These are phyloP conservation scores for Chrysopa pallens DNA, from an alignment of 1,140 invertebrate genomes.

Conservation along the genomic window DNA sequence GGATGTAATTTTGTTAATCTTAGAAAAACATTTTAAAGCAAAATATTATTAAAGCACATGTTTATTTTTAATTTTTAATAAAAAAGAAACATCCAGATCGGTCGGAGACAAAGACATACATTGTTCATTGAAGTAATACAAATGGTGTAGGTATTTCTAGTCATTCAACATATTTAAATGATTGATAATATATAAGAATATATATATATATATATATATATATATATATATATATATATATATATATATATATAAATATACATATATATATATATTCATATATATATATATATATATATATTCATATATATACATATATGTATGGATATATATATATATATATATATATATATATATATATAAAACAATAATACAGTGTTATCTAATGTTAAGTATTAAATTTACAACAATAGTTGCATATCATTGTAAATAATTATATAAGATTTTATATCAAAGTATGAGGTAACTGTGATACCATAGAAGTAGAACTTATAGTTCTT, in stretches of 20 bases:
- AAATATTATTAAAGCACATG: background rate
- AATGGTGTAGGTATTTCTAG: background rate
- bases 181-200: background rate
- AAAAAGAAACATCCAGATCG: too few relatives aligned
- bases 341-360: background rate
- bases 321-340: background rate
- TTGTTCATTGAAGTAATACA: background rate
- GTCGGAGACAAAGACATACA: background rate
- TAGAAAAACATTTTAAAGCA: background rate
- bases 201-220: background rate
- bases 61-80: too few relatives aligned
- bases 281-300: background rate
- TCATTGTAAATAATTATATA: too few relatives aligned
- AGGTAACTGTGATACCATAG: too few relatives aligned
- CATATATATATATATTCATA: background rate
- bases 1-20: background rate
- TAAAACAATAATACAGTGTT: background rate
- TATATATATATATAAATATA: background rate
- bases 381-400: too few relatives aligned
- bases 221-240: background rate
- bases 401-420: too few relatives aligned
- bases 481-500: too few relatives aligned
- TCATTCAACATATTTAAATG: background rate
- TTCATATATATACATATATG: background rate
- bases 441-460: too few relatives aligned